These are phyloP conservation scores for Fratercula arctica DNA, from an alignment of 2,797 vertebrate genomes.

Conservation along the genomic window DNA sequence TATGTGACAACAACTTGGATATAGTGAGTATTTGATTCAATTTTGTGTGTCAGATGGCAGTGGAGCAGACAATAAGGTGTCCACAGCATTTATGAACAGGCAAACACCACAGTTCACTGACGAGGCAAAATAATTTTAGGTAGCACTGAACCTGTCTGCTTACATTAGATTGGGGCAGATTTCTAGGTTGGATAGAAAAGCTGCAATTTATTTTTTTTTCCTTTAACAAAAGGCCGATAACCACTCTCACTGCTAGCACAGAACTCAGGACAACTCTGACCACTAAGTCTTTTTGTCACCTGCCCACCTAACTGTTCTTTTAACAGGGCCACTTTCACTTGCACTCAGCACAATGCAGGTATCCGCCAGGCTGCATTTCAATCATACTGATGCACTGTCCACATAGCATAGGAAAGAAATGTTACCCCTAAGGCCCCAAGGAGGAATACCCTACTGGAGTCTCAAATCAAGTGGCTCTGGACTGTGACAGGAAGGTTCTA, in stretches of 20 bases:
- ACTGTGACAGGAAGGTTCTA: not conserved
- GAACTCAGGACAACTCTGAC: not conserved
- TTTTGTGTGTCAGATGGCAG: conserved; percentile 68
- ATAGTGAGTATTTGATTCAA: conserved; percentile 65
- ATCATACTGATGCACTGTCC: not conserved
- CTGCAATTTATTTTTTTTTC: not conserved
- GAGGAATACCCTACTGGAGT: not conserved
- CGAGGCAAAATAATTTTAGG: conserved; percentile 56
- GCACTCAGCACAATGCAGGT: not conserved
- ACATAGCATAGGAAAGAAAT: not conserved
- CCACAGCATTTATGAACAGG: conserved; percentile 49
- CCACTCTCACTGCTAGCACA: not conserved
- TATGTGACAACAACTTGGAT: conserved; percentile 64
- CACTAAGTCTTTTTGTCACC: not conserved
- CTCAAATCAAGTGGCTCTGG: not conserved
- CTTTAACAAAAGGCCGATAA: not conserved
- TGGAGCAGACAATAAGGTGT: conserved; percentile 54
- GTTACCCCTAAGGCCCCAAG: not conserved
- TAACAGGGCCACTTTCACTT: not conserved
- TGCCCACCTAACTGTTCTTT: not conserved
- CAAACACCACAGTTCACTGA: conserved; percentile 51
- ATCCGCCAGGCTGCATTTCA: not conserved
- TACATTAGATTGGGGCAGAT: conserved; percentile 42
- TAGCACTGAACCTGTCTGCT: conserved; percentile 55
- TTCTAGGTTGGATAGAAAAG: conserved; percentile 33